Evolutionary conservation across 2,797 vertebrate genomes (phyloP).

Genomic region (Rhabdophis nuchalis): DNA sequence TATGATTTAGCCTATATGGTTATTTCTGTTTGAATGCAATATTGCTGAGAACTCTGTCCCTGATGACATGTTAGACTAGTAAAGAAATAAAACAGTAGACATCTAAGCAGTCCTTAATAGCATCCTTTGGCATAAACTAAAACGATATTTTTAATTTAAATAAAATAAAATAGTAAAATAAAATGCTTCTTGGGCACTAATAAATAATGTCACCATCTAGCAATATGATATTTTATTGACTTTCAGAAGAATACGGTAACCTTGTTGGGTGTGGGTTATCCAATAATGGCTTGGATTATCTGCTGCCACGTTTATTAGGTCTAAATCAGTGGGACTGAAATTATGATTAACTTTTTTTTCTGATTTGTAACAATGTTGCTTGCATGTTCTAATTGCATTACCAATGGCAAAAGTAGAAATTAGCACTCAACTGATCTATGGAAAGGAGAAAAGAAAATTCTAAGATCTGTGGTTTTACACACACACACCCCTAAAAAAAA

Average conservation of each 20-base stretch:
- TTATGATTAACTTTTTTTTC: background rate
- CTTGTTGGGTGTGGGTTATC: background rate
- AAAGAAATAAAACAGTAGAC: background rate
- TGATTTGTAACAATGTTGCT: background rate
- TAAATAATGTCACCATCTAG: background rate
- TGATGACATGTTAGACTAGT: background rate
- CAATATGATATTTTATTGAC: background rate
- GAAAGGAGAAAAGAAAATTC: background rate
- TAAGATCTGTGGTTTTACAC: background rate
- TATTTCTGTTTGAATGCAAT: background rate
- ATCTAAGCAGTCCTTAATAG: background rate
- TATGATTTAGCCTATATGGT: background rate
- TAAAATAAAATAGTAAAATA: background rate
- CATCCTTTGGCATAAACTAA: background rate
- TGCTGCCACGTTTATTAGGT: background rate
- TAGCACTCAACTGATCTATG: background rate
- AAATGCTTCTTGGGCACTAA: background rate
- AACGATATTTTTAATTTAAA: slow-evolving; percentile 3
- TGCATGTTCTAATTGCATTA: background rate
- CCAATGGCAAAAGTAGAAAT: background rate
- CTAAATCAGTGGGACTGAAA: background rate
- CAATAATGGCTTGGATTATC: background rate
- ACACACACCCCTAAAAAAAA: background rate
- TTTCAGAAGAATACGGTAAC: background rate
- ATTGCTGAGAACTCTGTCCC: background rate